Percentiles rank a stretch among this genome's conserved stretches.
phyloP scores from a whole-genome alignment of 2,888 invertebrate species.

The Habrosyne pyritoides region DNA sequence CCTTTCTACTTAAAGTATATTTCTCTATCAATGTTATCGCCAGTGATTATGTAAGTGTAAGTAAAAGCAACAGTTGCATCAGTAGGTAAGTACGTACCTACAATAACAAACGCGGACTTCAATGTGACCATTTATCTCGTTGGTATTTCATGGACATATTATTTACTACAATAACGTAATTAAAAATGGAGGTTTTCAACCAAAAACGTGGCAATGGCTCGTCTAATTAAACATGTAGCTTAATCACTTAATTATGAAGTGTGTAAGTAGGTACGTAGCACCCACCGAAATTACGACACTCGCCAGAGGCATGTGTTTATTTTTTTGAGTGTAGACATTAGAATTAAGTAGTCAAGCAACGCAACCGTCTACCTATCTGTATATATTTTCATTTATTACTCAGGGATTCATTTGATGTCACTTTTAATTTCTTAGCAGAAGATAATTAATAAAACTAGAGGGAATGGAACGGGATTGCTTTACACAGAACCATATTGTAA shows the following conservation, averaged over 20 bases:
- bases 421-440: too few species aligned
- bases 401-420: too few species aligned
- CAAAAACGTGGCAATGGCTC: conserved; percentile 24
- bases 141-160: conserved; percentile 38
- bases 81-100: conserved; percentile 10
- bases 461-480: too few species aligned
- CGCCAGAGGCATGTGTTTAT: not conserved
- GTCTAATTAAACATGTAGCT: conserved; percentile 26
- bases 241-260: conserved; percentile 23
- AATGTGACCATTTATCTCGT: conserved; percentile 34
- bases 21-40: not conserved
- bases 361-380: not conserved
- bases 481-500: too few species aligned
- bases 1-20: not conserved
- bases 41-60: conserved; percentile 9
- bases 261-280: not conserved
- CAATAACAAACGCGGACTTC: conserved; percentile 4
- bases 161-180: conserved; percentile 37
- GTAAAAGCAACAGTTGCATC: conserved; percentile 19
- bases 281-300: not conserved
- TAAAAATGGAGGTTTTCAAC: conserved; percentile 16
- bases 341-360: not conserved
- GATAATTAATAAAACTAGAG: too few species aligned
- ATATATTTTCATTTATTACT: too few species aligned
- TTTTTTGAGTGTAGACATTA: not conserved